Evolutionary conservation across 2,888 invertebrate species (phyloP), one percentile per base, ranked within the genome.

Genomic region (Leptinotarsa haldemani): DNA sequence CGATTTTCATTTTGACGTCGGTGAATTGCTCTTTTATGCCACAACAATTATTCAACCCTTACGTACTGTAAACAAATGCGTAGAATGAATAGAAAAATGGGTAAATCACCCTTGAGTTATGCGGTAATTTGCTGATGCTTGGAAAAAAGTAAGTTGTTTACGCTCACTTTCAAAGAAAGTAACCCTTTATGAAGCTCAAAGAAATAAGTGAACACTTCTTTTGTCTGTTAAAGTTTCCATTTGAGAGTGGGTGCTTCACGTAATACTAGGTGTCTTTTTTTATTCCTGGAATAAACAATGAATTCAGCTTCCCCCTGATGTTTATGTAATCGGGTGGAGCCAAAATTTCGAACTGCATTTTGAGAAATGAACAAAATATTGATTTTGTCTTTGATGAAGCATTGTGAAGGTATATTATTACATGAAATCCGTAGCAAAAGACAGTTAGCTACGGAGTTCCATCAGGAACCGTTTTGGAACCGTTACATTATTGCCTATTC

Each of bases 21-120:
- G 56, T 22, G 4, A 20, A 56, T 22, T 56, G 18, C 22, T 18
- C 52, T 13, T 56, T 22, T 3, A 56, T 56, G 56, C 56, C 56
- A 56, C 56, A 20, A 25, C 56, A 56, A 56, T 56, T 56, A 56
- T 56, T 56, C 13, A 56, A 15, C 22, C 56, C 56, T 56, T 56
- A 56, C 56, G 22, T 56, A 56, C 4, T 15, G 56, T 20, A 56
- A 56, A 56, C 56, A 56, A 56, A 22, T 9, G 22, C 56, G 15
- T 56, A 15, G 22, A 22, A 20, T 56, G 1, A 22, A 22, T 50
- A 4, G 22, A 15, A 13, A 56, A 56, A 13, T 22, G 20, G 22
- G 15, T 16, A 56, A 56, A 13, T 22, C 56, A 20, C 22, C 56
- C 56, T 16, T 2, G 4, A 56, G 13, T 56, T 25, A 56, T 56